Evolutionary conservation across 2,797 vertebrate species (phyloP).

Genomic region (Pteronotus mesoamericanus): DNA sequence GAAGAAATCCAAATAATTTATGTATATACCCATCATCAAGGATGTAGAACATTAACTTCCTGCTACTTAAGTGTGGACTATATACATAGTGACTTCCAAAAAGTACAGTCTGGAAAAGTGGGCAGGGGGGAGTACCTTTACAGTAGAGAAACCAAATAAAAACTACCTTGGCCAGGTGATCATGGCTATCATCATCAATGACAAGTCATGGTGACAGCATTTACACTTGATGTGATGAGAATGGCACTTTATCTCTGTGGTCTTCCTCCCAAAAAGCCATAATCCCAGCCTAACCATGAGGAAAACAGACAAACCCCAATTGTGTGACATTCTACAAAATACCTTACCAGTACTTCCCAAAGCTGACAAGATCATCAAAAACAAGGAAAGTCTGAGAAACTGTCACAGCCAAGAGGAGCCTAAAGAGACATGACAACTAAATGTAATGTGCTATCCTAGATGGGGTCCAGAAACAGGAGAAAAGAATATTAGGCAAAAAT

Average conservation of each 20-base stretch:
- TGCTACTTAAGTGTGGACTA: background rate
- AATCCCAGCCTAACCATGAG: background rate
- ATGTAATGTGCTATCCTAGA: background rate
- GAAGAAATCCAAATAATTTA: slow-evolving; percentile 32
- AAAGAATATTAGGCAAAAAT: background rate
- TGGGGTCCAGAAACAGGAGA: background rate
- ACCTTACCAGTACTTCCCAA: background rate
- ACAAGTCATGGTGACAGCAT: background rate
- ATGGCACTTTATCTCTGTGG: background rate
- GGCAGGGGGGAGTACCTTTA: background rate
- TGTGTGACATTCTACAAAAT: background rate
- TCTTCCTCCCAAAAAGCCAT: background rate
- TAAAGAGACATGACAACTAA: background rate
- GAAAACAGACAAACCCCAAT: background rate
- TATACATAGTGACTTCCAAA: background rate
- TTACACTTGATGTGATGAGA: background rate
- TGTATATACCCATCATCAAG: background rate
- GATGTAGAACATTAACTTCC: background rate
- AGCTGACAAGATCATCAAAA: background rate
- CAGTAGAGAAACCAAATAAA: background rate
- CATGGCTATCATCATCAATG: background rate
- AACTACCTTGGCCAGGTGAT: background rate
- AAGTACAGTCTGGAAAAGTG: background rate
- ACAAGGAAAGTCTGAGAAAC: background rate
- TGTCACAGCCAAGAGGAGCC: background rate